Conservation (phyloP, 2,888 invertebrate genomes). For the Macrosoma leucophasiata region DNA sequence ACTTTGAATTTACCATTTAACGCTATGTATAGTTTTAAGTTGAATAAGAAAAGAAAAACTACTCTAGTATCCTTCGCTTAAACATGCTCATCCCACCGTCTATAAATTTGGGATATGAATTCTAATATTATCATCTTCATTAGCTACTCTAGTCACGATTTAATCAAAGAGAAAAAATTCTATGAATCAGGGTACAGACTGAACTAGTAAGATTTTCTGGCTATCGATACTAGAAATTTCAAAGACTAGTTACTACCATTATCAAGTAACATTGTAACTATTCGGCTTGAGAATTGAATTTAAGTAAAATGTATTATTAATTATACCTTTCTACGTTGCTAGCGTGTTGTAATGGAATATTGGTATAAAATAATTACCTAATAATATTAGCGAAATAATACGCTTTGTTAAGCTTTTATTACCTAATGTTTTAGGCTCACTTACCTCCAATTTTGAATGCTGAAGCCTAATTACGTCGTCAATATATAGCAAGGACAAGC, state of each 20-base stretch:
- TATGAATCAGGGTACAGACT: constrained; percentile 30
- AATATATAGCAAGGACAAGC: constrained; percentile 56
- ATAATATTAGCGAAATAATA: constrained; percentile 39
- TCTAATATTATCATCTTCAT: constrained; percentile 36
- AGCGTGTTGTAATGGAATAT: constrained; percentile 73
- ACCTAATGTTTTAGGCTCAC: constrained; percentile 45
- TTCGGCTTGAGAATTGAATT: constrained; percentile 36
- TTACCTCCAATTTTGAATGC: constrained; percentile 47
- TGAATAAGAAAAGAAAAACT: constrained; percentile 36
- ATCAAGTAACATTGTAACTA: constrained; percentile 38
- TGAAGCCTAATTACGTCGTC: constrained; percentile 46
- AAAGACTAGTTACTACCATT: constrained; percentile 20
- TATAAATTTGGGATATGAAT: constrained; percentile 48
- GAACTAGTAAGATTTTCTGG: constrained; percentile 30
- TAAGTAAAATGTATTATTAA: constrained; percentile 34
- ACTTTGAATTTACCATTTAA: constrained; percentile 22
- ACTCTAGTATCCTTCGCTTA: constrained; percentile 45
- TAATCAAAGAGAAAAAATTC: constrained; percentile 44
- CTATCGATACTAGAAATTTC: constrained; percentile 37
- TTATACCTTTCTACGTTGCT: constrained; percentile 42
- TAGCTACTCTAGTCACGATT: constrained; percentile 52
- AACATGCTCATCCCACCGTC: constrained; percentile 66
- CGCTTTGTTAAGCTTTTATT: constrained; percentile 34
- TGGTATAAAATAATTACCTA: constrained; percentile 36
- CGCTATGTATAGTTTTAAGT: constrained; percentile 31